phyloP scores from a whole-genome alignment of 2,888 invertebrate genomes.

The Cheilosia impressa region DNA sequence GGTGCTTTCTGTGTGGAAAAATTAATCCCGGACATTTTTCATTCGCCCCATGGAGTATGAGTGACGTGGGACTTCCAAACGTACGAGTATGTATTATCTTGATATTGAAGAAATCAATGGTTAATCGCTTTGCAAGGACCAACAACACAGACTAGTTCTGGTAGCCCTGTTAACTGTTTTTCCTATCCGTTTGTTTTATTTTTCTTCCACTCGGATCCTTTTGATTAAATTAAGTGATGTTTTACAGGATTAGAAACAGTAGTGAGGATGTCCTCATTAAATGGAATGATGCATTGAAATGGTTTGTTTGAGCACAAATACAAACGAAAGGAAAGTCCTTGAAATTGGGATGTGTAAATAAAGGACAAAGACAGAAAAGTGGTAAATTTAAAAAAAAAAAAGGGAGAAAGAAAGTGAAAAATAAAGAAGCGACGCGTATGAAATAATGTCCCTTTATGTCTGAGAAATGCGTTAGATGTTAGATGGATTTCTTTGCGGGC shows the following conservation, averaged over 20 bases:
- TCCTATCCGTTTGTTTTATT: constrained; percentile 1
- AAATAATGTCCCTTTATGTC: constrained; percentile 43
- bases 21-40: constrained; percentile 62
- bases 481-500: constrained; percentile 57
- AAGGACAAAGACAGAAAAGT: constrained; percentile 37
- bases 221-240: constrained; percentile 73
- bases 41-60: constrained; percentile 2
- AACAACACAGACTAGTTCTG: constrained; percentile 9
- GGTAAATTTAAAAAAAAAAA: constrained; percentile 24
- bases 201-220: constrained; percentile 50
- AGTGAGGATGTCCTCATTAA: constrained; percentile 45
- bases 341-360: constrained; percentile 30
- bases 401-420: not conserved
- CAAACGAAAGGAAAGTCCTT: constrained; percentile 29
- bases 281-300: constrained; percentile 57
- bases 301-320: constrained; percentile 31
- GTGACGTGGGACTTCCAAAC: not conserved
- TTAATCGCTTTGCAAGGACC: constrained; percentile 63
- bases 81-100: constrained; percentile 1
- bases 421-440: constrained; percentile 27
- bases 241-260: constrained; percentile 62
- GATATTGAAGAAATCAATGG: constrained; percentile 60
- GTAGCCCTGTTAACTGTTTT: constrained; percentile 51
- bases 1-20: constrained; percentile 50
- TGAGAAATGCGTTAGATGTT: constrained; percentile 57